These are phyloP conservation scores for Meandrina meandrites DNA, from an alignment of 92 coral and sea anemone genomes.

Conservation along the genomic window DNA sequence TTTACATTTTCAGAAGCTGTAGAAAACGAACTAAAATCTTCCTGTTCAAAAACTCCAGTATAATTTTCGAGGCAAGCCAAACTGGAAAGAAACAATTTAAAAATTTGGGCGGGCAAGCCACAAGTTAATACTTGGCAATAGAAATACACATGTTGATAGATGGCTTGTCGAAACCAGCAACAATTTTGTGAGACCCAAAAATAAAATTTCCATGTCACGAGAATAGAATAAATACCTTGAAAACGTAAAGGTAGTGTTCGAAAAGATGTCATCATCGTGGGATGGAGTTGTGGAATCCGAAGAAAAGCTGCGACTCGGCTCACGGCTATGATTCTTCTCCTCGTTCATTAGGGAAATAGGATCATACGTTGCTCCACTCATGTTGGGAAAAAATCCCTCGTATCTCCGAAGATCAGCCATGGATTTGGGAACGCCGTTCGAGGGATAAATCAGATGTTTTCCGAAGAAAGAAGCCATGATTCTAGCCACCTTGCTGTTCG, in stretches of 20 bases:
- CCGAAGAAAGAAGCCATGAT: constrained; percentile 75
- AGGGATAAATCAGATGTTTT: constrained; percentile 79
- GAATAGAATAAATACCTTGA: constrained; percentile 60
- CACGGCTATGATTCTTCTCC: constrained; percentile 61
- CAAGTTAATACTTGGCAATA: neutral
- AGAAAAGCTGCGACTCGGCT: constrained; percentile 53
- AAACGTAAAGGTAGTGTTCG: constrained; percentile 80
- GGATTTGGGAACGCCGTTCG: constrained; percentile 67
- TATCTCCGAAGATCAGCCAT: constrained; percentile 81
- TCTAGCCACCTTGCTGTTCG: constrained; percentile 67
- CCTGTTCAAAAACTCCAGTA: neutral
- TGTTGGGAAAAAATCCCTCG: constrained; percentile 86
- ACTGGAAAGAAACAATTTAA: constrained; percentile 13
- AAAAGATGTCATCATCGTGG: constrained; percentile 82
- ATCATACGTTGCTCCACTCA: constrained; percentile 74
- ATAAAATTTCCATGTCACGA: neutral
- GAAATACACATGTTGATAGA: constrained; percentile 25
- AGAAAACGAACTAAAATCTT: neutral
- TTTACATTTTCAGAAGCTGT: neutral
- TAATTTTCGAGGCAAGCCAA: neutral
- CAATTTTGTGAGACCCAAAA: neutral
- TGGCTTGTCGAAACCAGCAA: constrained; percentile 1
- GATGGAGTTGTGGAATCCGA: constrained; percentile 67
- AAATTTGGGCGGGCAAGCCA: constrained; percentile 3
- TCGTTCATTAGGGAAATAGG: constrained; percentile 75